Evolutionary conservation across 2,113 vertebrate genomes (phyloP).

Genomic region (Lepus timidus): DNA sequence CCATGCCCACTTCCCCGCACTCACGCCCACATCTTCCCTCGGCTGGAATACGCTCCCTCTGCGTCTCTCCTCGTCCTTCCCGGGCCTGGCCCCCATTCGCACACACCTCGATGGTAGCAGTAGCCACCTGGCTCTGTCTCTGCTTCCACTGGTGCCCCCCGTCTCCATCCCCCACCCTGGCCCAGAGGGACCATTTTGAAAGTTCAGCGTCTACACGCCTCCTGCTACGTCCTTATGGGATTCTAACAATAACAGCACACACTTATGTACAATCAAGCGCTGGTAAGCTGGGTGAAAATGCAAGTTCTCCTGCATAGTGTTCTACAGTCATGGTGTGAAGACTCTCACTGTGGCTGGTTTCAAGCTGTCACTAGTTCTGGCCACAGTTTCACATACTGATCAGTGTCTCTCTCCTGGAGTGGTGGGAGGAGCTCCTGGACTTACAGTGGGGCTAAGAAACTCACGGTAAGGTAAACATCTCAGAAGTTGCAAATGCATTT

Average conservation of each 20-base stretch:
- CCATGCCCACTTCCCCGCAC: neutral
- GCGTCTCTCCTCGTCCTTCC: neutral
- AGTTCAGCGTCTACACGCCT: neutral
- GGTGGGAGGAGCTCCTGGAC: neutral
- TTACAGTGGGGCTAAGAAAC: too few relatives aligned
- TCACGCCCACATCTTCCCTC: too few relatives aligned
- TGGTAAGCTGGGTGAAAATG: neutral
- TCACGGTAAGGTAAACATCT: too few relatives aligned
- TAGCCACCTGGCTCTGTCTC: neutral
- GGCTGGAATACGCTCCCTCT: too few relatives aligned
- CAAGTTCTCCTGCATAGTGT: neutral
- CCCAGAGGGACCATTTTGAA: neutral
- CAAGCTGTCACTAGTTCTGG: neutral
- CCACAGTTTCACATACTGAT: too few relatives aligned
- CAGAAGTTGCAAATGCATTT: too few relatives aligned
- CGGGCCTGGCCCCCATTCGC: neutral
- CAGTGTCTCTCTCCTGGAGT: neutral
- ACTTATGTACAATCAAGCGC: rapidly evolving
- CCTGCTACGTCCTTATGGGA: neutral
- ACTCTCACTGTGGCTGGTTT: neutral
- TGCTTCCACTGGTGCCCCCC: neutral
- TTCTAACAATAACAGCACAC: neutral
- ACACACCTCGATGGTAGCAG: rapidly evolving
- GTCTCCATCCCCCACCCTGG: neutral
- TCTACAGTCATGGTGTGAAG: neutral